Base-by-base conservation (phyloP, 2,797 vertebrate species). In the Macropodus opercularis region DNA sequence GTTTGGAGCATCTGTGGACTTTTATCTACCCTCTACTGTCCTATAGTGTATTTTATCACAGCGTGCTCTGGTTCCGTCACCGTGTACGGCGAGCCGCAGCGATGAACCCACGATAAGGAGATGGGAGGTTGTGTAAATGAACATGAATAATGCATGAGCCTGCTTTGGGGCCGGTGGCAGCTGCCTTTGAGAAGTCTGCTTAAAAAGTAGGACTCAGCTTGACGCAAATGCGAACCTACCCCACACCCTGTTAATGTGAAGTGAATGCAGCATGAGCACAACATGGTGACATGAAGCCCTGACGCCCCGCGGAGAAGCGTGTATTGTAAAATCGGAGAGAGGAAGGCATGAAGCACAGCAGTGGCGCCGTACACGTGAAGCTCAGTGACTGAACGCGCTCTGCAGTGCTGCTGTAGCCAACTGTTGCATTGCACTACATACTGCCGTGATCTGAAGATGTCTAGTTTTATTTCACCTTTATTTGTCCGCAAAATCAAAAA, bases 101-200 rank as follows among this genome's bases (percentile, higher is more conserved):
- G 61, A 66, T 79, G 79, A 84, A 65, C 53, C 66, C 58, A 51
- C 41, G 66, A 69, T 75, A 72, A 75, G 63, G 43, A 79, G 64
- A 77, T 69, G 31, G 57, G 69, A 68, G 66, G 39, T 60, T 84
- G 73, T 78, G 71, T 80, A 82, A 85, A 84, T 87, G 62, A 77
- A 82, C 44, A 80, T 87, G 73, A 85, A 86, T 87, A 81, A 80
- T 85, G 64, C 71, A 90, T 66, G 9, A 8, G 1, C 2, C 34
- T 66, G 55, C 77, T 81, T 56, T 65, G 69, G 69, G 73, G 69
- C 12, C 31, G 59, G 67, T 77, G 61, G 66, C 79, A 80, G 72
- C 72, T 81, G 69, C 57, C 49, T 81, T 79, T 75, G 70, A 79
- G 73, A 71, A 61, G 61, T 65, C 50, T 59, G 41, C 77, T 77